Conservation (phyloP, 2,113 vertebrate genomes). For the Nerophis lumbriciformis region DNA sequence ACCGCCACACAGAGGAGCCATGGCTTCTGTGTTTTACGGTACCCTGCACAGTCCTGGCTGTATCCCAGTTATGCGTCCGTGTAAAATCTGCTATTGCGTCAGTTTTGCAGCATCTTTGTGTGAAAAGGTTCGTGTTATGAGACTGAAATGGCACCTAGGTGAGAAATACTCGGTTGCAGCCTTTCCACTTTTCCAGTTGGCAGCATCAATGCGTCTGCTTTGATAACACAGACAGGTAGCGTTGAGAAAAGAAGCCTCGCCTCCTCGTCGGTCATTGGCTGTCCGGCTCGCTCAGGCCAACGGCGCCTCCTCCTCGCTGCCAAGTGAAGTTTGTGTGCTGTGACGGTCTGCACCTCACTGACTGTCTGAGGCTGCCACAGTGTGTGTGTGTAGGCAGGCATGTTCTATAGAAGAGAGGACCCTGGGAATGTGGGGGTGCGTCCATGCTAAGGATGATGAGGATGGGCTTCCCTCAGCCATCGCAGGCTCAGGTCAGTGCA, state of each 20-base stretch:
- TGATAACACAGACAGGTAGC: neutral
- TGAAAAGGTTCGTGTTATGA: too few relatives aligned
- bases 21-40: too few relatives aligned
- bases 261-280: neutral
- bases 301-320: neutral
- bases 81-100: too few relatives aligned
- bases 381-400: neutral
- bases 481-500: constrained; percentile 8
- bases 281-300: neutral
- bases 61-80: too few relatives aligned
- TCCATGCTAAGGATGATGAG: constrained; percentile 8
- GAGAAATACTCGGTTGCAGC: too few relatives aligned
- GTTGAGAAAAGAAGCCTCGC: neutral
- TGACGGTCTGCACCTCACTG: too few relatives aligned
- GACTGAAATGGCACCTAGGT: too few relatives aligned
- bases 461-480: constrained; percentile 24
- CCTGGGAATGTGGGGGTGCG: neutral
- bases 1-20: too few relatives aligned
- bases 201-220: too few relatives aligned
- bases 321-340: neutral
- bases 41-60: too few relatives aligned
- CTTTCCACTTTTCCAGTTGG: too few relatives aligned
- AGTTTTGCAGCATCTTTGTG: too few relatives aligned
- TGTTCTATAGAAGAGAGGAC: constrained; percentile 6
- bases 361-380: neutral